These are phyloP conservation scores for Theristicus caerulescens DNA, from an alignment of 2,113 vertebrate genomes.

Conservation along the genomic window DNA sequence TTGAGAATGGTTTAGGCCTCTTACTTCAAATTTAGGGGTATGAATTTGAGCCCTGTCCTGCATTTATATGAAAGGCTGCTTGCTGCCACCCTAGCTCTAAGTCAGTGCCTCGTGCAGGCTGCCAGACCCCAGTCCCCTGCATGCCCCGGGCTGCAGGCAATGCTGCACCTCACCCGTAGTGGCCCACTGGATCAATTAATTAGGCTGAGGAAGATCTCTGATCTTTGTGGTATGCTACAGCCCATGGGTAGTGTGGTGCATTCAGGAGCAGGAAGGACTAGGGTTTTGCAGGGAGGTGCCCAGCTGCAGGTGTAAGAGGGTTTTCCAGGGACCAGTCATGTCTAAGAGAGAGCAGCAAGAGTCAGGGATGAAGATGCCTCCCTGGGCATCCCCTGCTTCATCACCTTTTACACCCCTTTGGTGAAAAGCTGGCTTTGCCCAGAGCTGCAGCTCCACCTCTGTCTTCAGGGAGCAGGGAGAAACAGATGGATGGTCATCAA, in stretches of 20 bases:
- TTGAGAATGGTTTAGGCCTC: background rate
- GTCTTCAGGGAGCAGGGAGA: background rate
- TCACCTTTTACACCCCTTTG: background rate
- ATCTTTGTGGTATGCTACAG: background rate
- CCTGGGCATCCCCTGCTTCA: background rate
- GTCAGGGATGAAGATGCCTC: background rate
- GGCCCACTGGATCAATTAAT: background rate
- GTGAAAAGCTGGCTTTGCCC: background rate
- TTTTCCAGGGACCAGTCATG: background rate
- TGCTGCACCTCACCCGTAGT: background rate
- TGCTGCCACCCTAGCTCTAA: background rate
- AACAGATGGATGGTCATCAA: background rate
- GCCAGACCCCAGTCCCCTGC: background rate
- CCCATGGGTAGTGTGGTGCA: background rate
- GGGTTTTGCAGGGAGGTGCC: background rate
- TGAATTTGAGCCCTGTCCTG: background rate
- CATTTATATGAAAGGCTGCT: background rate
- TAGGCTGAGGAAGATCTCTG: background rate
- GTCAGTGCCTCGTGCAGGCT: background rate
- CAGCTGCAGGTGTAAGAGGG: background rate
- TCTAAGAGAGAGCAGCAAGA: background rate
- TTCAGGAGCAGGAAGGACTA: background rate
- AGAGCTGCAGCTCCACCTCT: background rate
- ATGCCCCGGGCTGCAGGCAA: too few relatives aligned
- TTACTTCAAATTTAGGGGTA: background rate